Evolutionary conservation across 2,797 vertebrate species (phyloP).

Genomic region (Garrulus glandarius): DNA sequence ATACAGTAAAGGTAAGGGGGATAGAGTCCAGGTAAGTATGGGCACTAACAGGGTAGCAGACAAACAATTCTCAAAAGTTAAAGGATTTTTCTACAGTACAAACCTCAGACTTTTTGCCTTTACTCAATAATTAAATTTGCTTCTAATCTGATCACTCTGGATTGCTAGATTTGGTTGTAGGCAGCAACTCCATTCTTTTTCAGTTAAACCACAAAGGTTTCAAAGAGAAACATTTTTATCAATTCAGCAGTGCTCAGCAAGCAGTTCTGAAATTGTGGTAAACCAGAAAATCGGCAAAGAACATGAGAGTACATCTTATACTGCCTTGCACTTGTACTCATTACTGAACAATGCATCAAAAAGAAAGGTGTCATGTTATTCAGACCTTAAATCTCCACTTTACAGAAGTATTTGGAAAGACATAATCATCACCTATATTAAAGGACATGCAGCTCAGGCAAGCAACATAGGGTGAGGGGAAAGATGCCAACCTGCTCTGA

Average conservation of each 20-base stretch:
- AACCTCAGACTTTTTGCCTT: neutral
- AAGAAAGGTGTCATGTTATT: neutral
- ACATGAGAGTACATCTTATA: rapidly evolving
- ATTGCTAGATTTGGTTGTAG: neutral
- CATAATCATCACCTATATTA: neutral
- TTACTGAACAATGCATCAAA: neutral
- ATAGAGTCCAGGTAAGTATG: constrained; percentile 82
- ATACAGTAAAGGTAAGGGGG: constrained; percentile 85
- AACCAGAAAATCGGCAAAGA: neutral
- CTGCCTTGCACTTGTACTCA: neutral
- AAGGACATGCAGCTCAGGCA: rapidly evolving
- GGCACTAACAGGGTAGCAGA: neutral
- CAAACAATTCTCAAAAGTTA: neutral
- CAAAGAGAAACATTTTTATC: neutral
- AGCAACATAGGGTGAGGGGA: neutral
- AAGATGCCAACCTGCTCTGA: too few species aligned
- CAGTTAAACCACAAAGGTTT: neutral
- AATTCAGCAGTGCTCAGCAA: neutral
- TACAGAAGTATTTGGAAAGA: neutral
- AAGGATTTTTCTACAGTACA: neutral
- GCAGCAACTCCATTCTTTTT: neutral
- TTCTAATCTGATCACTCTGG: neutral
- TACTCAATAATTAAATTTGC: neutral
- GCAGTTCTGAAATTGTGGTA: neutral
- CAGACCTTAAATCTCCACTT: neutral